phyloP scores from a whole-genome alignment of 2,888 invertebrate genomes.

The Limnephilus rhombicus region DNA sequence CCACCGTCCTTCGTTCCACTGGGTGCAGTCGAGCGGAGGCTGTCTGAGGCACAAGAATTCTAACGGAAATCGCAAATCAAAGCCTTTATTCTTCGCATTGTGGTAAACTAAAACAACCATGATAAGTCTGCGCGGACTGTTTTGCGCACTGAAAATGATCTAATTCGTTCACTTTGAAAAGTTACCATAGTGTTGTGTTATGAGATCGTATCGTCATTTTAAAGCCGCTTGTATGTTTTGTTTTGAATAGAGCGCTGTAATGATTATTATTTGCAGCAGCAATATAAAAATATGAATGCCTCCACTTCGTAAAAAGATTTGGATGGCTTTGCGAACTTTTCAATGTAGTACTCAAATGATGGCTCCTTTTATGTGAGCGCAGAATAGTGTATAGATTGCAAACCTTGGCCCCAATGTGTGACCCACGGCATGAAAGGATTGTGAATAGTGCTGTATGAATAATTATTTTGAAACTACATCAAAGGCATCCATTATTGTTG shows the following conservation, averaged over 20 bases:
- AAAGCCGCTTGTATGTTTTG: not conserved
- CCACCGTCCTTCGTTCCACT: conserved; percentile 9
- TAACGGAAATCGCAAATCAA: conserved; percentile 13
- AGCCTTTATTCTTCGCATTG: not conserved
- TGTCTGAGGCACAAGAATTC: conserved; percentile 29
- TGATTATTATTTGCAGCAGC: not conserved
- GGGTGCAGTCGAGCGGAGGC: not conserved
- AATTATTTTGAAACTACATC: not conserved
- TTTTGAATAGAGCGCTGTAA: not conserved
- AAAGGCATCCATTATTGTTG: not conserved
- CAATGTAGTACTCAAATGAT: not conserved
- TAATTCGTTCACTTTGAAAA: not conserved
- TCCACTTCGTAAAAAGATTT: not conserved
- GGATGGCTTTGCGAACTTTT: not conserved
- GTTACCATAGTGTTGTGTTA: not conserved
- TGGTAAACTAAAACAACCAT: not conserved
- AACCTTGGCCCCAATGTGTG: conserved; percentile 24
- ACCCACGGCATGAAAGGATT: not conserved
- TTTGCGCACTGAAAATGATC: not conserved
- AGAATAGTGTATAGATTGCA: not conserved
- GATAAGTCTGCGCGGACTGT: not conserved
- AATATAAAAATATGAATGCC: not conserved
- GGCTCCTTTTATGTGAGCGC: not conserved
- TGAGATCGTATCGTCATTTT: not conserved
- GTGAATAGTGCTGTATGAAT: not conserved